Evolutionary conservation across 2,888 invertebrate genomes (phyloP), one percentile per base, ranked within the genome.

Genomic region (Drosophila limbata): DNA sequence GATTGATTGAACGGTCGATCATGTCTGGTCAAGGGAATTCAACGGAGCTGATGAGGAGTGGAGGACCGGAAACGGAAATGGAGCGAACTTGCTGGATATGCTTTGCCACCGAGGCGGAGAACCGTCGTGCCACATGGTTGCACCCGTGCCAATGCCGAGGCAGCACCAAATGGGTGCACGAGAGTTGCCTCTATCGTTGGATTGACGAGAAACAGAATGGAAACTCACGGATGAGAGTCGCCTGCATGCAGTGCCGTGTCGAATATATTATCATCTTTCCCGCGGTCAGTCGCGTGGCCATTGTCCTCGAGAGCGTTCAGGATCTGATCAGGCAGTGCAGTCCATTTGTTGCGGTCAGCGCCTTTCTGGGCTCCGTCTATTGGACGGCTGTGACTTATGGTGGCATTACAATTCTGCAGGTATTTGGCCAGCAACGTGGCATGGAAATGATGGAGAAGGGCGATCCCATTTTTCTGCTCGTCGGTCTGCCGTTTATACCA

Each of bases 371-470:
- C 0, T 97, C 98, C 0, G 95, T 98, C 76, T 99, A 98, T 92
- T 99, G 98, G 98, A 97, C 98, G 45, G 98, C 98, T 6, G 97
- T 98, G 9, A 98, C 98, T 0, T 99, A 98, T 92, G 99, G 98
- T 47, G 98, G 98, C 59, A 96, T 98, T 13, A 98, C 98, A 51
- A 96, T 98, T 13, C 96, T 98, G 95, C 97, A 97, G 94, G 96
- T 96, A 60, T 95, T 98, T 25, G 99, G 99, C 0, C 97, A 98
- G 90, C 96, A 97, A 88, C 98, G 98, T 92, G 99, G 98, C 5
- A 93, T 98, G 57, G 95, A 95, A 79, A 95, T 98, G 91, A 97
- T 99, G 97, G 98, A 98, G 93, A 96, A 96, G 55, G 96, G 98
- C 0, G 98, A 99, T 93, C 98, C 98, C 0, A 93, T 98, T 59